These are phyloP conservation scores for Zaprionus tsacasi DNA, from an alignment of 1,140 invertebrate species.

Conservation along the genomic window DNA sequence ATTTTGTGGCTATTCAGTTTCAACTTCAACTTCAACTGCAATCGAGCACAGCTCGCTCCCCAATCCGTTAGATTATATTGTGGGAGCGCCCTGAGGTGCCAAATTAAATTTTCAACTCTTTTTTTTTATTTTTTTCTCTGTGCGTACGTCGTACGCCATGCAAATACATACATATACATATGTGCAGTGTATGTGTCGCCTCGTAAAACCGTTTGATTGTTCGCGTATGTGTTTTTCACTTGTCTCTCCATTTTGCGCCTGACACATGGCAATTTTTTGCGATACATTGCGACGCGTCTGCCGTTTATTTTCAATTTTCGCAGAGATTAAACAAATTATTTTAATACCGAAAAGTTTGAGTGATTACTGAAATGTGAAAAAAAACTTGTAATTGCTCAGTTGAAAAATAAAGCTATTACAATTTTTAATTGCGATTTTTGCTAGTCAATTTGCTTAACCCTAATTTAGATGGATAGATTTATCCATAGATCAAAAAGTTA, in stretches of 20 bases:
- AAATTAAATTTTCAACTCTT: constrained; percentile 34
- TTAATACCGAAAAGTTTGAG: constrained; percentile 43
- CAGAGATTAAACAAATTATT: constrained; percentile 63
- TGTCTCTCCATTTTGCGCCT: constrained; percentile 44
- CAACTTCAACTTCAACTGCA: constrained; percentile 68
- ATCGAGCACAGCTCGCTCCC: constrained; percentile 44
- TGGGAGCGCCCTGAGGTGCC: constrained; percentile 67
- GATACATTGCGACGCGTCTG: neutral
- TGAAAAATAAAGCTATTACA: neutral
- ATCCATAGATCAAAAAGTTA: no score
- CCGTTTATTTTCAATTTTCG: constrained; percentile 29
- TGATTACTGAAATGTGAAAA: neutral
- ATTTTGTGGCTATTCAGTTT: constrained; percentile 21
- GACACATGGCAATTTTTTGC: constrained; percentile 12
- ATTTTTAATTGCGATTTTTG: no score
- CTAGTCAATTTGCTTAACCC: no score
- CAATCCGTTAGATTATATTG: constrained; percentile 56
- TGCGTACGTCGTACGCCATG: neutral
- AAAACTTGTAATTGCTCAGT: neutral
- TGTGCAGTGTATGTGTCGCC: neutral
- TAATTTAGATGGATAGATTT: no score
- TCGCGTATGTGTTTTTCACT: constrained; percentile 37
- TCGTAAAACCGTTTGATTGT: constrained; percentile 18
- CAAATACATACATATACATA: neutral
- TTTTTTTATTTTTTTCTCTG: neutral